Evolutionary conservation across 2,888 invertebrate genomes (phyloP).

Genomic region (Sarcophaga variegata): DNA sequence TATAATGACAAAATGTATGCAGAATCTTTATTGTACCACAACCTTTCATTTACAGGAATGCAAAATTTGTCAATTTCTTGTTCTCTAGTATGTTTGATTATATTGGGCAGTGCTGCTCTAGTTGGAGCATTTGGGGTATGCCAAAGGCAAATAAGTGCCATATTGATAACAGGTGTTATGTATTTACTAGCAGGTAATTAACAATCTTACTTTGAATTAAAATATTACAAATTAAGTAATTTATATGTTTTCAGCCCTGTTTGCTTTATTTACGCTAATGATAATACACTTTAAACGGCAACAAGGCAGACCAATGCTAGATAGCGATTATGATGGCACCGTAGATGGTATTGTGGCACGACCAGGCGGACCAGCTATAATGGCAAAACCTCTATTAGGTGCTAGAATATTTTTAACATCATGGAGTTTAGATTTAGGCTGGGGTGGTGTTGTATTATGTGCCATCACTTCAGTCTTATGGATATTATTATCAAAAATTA

Average conservation of each 20-base stretch:
- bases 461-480: constrained; percentile 92
- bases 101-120: constrained; percentile 92
- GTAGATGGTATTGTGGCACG: constrained; percentile 87
- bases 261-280: constrained; percentile 94
- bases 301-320: constrained; percentile 85
- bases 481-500: constrained; percentile 94
- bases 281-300: constrained; percentile 96
- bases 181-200: constrained; percentile 93
- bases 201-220: constrained; percentile 1
- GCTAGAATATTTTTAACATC: constrained; percentile 90
- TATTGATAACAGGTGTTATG: constrained; percentile 96
- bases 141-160: constrained; percentile 95
- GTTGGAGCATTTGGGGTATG: constrained; percentile 95
- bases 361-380: constrained; percentile 83
- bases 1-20: not conserved
- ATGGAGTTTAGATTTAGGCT: constrained; percentile 92
- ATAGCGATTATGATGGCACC: constrained; percentile 85
- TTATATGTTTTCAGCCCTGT: constrained; percentile 87
- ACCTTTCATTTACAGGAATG: constrained; percentile 86
- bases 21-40: not conserved
- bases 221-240: not conserved
- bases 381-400: constrained; percentile 84
- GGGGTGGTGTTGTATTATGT: constrained; percentile 93
- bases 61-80: constrained; percentile 98
- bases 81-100: constrained; percentile 94